Conservation (phyloP, 1,140 invertebrate species). For the Spodoptera litura region DNA sequence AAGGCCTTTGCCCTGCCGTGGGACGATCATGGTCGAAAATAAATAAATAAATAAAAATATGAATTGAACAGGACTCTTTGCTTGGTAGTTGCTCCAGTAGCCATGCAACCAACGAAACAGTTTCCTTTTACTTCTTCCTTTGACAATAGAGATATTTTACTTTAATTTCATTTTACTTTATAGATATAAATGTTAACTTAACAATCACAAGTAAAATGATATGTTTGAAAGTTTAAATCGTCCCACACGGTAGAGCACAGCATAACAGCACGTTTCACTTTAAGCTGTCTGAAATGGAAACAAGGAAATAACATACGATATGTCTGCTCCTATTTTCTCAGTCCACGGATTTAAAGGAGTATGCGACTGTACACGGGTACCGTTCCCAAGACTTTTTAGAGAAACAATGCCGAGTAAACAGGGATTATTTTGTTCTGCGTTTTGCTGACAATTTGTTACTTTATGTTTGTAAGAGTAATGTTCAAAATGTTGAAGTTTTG, state of each 20-base stretch:
- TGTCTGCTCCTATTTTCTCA: conserved; percentile 53
- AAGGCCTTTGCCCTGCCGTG: no score
- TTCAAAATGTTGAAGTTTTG: neutral
- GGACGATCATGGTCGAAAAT: no score
- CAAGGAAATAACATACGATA: conserved; percentile 51
- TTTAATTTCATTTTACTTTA: neutral
- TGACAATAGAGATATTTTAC: no score
- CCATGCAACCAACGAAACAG: no score
- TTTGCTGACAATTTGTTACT: conserved; percentile 24
- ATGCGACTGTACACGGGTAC: conserved; percentile 40
- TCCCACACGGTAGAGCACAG: neutral
- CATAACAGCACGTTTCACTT: conserved; percentile 37
- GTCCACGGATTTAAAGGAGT: conserved; percentile 47
- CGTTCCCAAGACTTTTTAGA: conserved; percentile 49
- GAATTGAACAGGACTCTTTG: no score
- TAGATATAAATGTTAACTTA: neutral
- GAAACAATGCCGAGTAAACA: conserved; percentile 48
- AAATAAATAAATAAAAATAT: no score
- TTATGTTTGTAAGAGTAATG: neutral
- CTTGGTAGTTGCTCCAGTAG: no score
- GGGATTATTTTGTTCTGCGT: conserved; percentile 43
- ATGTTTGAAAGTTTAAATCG: conserved; percentile 17
- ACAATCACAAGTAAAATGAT: conserved; percentile 14
- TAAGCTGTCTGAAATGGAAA: conserved; percentile 50
- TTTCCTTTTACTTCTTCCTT: no score